Percentiles rank a stretch among this genome's conserved stretches.
Evolutionary conservation across 2,888 invertebrate genomes (phyloP).

Genomic region (Drosophila vallismaia): DNA sequence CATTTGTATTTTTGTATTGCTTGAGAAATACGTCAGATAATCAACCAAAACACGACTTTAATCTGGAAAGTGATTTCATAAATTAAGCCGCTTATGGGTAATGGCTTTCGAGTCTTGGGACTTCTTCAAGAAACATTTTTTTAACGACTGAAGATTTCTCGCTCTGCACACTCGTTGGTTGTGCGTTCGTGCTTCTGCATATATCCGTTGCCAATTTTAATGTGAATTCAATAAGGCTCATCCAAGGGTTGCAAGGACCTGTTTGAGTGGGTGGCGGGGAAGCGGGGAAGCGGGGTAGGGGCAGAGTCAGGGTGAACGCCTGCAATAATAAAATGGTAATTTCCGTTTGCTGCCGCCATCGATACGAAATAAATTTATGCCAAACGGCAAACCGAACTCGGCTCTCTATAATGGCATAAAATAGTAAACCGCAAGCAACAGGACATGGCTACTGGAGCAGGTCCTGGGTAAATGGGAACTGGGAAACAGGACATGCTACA

Average conservation of each 20-base stretch:
- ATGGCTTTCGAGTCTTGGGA: too few species aligned
- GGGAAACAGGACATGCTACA: constrained; percentile 12
- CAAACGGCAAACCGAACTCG: constrained; percentile 61
- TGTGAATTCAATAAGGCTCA: constrained; percentile 68
- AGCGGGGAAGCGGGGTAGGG: constrained; percentile 8
- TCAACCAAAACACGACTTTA: neutral
- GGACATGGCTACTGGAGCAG: constrained; percentile 28
- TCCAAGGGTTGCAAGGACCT: constrained; percentile 24
- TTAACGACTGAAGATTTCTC: neutral
- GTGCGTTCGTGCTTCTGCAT: constrained; percentile 55
- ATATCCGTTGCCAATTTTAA: constrained; percentile 73
- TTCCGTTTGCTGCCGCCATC: constrained; percentile 58
- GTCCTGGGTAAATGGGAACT: constrained; percentile 2
- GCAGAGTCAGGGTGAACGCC: constrained; percentile 28
- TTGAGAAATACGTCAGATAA: neutral
- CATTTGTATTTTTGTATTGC: neutral
- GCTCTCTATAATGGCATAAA: constrained; percentile 62
- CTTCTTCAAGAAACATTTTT: neutral
- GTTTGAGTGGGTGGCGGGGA: constrained; percentile 8
- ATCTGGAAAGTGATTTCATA: neutral
- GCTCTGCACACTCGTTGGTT: constrained; percentile 3
- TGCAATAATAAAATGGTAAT: constrained; percentile 78
- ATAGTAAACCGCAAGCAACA: constrained; percentile 61
- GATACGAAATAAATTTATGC: constrained; percentile 69
- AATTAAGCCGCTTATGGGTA: neutral